Base-by-base conservation (phyloP, 2,888 invertebrate genomes). In the Eristalinus aeneus region DNA sequence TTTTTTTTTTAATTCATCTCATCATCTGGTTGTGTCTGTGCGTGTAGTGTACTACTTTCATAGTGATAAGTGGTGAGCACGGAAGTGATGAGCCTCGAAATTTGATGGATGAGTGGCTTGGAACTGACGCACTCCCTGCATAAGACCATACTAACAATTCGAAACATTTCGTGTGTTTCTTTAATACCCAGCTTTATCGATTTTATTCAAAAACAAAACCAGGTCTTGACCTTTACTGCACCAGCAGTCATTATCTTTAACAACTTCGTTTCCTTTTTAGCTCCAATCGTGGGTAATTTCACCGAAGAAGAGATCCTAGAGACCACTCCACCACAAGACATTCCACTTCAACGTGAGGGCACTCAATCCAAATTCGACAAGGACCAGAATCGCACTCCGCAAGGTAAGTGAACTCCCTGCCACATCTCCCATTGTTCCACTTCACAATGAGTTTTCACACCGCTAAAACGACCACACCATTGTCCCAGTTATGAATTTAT, bases 251-350 rank as follows among this genome's bases (percentile, higher is more conserved):
- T 34, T 22, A 11, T 64, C 54, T 34, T n/a, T 53, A 20, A 16
- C 34, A 27, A 12, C 10, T 32, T 20, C n/a, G 5, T 39, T 10
- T 58, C 20, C 16, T 8, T 31, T 82, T 54, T 73, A 86, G 86
- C 77, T 20, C 86, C 86, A 31, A 77, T 86, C 5, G 54, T 74
- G 23, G 86, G 86, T 53, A 86, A 86, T 67, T 86, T 86, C 46
- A 78, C 86, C 0, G 86, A 86, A 63, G 86, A 86, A 11, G 86
- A 86, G 39, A 69, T 78, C 10, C 63, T 81, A 5, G 86, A 86
- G 63, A 82, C 58, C 10, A 86, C 82, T 2, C 86, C 86, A 23
- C 65, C 82, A 16, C 76, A 69, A 22, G 86, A 86, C n/a, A 78
- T 82, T 34, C 77, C 86, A 64, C 65, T 53, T 34, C 74, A 77